Evolutionary conservation across 2,113 vertebrate species (phyloP).

Genomic region (Clarias macrocephalus): DNA sequence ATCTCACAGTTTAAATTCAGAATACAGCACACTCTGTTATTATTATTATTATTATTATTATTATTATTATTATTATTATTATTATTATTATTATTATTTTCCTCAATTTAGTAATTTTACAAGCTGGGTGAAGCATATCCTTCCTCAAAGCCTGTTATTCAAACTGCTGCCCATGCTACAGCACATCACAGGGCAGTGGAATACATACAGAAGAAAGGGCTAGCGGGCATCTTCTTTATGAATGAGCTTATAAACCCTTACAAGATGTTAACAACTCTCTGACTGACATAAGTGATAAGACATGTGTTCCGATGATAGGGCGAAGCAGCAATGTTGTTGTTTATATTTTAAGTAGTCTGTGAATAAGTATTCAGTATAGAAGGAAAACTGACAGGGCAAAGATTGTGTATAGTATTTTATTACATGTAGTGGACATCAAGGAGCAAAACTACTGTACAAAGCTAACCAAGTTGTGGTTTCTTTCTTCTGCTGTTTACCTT

Average conservation of each 20-base stretch:
- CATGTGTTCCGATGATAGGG: background rate
- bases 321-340: background rate
- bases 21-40: background rate
- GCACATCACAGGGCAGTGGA: background rate
- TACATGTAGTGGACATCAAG: background rate
- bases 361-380: background rate
- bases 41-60: background rate
- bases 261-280: background rate
- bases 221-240: background rate
- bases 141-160: background rate
- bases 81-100: background rate
- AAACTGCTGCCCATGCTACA: background rate
- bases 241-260: background rate
- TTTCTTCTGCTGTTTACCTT: constrained; percentile 22
- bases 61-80: background rate
- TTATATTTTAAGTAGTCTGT: background rate
- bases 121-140: background rate
- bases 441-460: background rate
- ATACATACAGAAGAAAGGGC: background rate
- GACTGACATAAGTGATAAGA: background rate
- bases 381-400: background rate
- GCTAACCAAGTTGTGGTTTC: constrained; percentile 3
- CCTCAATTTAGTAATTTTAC: background rate
- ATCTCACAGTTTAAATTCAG: background rate
- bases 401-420: background rate